These are phyloP conservation scores for Mycteria americana DNA, from an alignment of 2,797 vertebrate species.

Conservation along the genomic window DNA sequence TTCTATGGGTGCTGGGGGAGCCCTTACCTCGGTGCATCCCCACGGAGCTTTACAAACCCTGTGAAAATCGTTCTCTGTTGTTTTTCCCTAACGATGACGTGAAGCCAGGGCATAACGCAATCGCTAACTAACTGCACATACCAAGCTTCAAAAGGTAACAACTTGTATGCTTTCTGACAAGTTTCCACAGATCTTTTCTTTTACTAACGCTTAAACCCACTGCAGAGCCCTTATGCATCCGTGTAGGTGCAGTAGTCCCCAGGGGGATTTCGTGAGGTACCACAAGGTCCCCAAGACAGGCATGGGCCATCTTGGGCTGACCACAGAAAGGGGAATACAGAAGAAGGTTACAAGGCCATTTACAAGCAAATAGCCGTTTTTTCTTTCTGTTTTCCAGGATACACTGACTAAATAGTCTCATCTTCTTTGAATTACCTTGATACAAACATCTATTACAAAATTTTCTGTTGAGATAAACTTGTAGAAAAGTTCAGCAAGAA, in stretches of 20 bases:
- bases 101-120: not conserved
- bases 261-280: not conserved
- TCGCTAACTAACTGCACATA: rapidly evolving
- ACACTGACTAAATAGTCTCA: not conserved
- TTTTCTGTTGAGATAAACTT: not conserved
- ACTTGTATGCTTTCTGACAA: not conserved
- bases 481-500: not conserved
- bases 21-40: not conserved
- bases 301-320: not conserved
- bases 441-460: not conserved
- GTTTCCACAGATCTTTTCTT: not conserved
- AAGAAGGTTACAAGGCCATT: not conserved
- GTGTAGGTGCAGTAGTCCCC: not conserved
- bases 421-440: not conserved
- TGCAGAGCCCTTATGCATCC: not conserved
- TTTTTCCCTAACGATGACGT: not conserved
- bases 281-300: not conserved
- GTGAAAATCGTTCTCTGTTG: not conserved
- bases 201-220: not conserved
- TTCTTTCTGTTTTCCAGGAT: not conserved
- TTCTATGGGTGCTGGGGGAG: not conserved
- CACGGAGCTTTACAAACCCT: not conserved
- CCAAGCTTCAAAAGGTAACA: not conserved
- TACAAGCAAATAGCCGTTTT: not conserved
- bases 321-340: not conserved